These are phyloP conservation scores for Drosophila quadrilineata DNA, from an alignment of 1,140 invertebrate species.

Conservation along the genomic window DNA sequence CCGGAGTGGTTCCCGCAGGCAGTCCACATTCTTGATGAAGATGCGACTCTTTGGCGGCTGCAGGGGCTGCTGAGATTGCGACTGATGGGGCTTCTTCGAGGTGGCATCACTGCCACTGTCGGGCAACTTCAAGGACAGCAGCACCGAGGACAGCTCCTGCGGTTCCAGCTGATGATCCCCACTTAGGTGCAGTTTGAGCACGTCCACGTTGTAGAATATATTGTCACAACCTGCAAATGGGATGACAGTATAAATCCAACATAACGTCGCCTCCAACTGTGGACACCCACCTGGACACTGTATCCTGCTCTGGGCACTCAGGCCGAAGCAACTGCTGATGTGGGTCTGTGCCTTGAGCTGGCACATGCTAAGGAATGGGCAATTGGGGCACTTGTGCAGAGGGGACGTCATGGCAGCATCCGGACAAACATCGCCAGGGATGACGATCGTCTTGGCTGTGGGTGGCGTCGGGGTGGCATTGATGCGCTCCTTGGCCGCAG, in stretches of 20 bases:
- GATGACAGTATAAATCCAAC: background rate
- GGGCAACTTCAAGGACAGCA: slow-evolving; percentile 19
- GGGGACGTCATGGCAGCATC: slow-evolving; percentile 1
- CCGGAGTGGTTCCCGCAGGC: slow-evolving; percentile 58
- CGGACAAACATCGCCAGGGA: background rate
- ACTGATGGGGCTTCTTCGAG: background rate
- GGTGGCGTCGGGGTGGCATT: slow-evolving; percentile 74
- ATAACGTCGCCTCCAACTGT: too few species aligned
- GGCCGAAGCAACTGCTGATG: slow-evolving; percentile 40
- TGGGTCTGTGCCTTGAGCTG: slow-evolving; percentile 35
- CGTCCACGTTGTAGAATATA: slow-evolving; percentile 81
- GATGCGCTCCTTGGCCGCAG: slow-evolving; percentile 61
- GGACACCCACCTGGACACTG: slow-evolving; percentile 53
- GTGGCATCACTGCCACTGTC: slow-evolving; percentile 1
- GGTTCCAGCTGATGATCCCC: slow-evolving; percentile 81
- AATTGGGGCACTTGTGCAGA: slow-evolving; percentile 48
- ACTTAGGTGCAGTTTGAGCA: slow-evolving; percentile 81
- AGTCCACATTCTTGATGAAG: slow-evolving; percentile 75
- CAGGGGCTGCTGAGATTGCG: background rate
- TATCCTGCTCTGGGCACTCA: slow-evolving; percentile 23
- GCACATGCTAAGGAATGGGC: slow-evolving; percentile 58
- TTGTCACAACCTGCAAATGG: slow-evolving; percentile 81
- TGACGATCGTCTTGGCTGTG: slow-evolving; percentile 37
- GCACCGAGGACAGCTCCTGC: slow-evolving; percentile 60
- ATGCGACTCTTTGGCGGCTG: slow-evolving; percentile 62